These are phyloP conservation scores for Azemiops feae DNA, from an alignment of 2,113 vertebrate genomes.

Conservation along the genomic window DNA sequence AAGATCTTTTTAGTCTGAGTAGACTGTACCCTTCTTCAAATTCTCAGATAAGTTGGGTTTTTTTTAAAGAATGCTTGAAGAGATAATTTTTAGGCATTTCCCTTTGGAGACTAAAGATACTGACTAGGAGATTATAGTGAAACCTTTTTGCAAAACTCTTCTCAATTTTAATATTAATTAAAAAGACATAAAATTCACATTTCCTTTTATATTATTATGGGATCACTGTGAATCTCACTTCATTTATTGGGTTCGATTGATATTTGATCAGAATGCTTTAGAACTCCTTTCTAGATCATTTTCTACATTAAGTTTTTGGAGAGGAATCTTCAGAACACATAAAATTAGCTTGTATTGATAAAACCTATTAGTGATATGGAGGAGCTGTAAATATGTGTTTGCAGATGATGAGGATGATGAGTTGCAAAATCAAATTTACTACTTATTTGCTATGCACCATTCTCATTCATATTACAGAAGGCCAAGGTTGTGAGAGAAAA, in stretches of 20 bases:
- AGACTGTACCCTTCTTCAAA: neutral
- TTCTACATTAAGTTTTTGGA: neutral
- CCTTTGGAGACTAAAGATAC: neutral
- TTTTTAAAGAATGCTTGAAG: neutral
- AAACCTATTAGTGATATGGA: neutral
- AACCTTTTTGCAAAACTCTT: neutral
- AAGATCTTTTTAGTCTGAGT: neutral
- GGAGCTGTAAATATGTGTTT: neutral
- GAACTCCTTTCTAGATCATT: neutral
- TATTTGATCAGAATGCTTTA: neutral
- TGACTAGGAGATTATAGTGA: neutral
- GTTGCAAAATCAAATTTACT: neutral
- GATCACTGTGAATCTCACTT: neutral
- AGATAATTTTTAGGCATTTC: neutral
- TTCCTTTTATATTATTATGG: neutral
- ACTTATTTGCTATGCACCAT: neutral
- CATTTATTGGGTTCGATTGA: neutral
- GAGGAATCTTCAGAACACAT: neutral
- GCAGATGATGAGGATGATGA: neutral
- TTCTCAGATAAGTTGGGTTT: neutral
- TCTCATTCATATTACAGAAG: neutral
- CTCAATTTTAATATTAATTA: neutral
- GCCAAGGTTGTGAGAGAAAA: neutral
- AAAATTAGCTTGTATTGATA: neutral
- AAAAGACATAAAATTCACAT: neutral